Evolutionary conservation across 2,888 invertebrate genomes (phyloP).

Genomic region (Drosophila subsilvestris): DNA sequence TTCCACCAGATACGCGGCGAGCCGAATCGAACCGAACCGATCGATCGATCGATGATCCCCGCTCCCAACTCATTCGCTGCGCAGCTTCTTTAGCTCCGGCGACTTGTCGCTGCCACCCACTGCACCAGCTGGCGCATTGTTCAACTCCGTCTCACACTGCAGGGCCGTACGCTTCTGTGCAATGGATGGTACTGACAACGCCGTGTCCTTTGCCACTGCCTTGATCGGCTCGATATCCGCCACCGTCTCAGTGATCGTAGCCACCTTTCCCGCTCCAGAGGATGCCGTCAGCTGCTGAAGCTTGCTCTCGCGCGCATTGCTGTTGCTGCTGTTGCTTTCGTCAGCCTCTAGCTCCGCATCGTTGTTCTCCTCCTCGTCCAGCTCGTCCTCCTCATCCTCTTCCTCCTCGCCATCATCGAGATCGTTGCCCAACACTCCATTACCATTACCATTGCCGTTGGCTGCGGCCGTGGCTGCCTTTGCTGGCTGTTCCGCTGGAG

Average conservation of each 20-base stretch:
- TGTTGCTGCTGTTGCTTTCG: constrained; percentile 74
- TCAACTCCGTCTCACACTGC: constrained; percentile 64
- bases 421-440: constrained; percentile 45
- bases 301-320: constrained; percentile 61
- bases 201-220: constrained; percentile 17
- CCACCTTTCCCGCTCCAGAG: constrained; percentile 43
- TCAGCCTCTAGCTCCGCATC: constrained; percentile 74
- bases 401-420: constrained; percentile 51
- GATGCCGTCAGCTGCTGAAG: constrained; percentile 59
- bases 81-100: constrained; percentile 83
- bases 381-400: constrained; percentile 52
- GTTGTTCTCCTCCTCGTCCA: constrained; percentile 64
- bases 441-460: constrained; percentile 78
- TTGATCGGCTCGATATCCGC: constrained; percentile 26
- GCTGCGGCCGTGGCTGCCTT: constrained; percentile 34
- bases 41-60: constrained; percentile 2
- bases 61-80: constrained; percentile 79
- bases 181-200: constrained; percentile 52
- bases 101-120: constrained; percentile 48
- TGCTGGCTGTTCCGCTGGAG: constrained; percentile 71
- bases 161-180: constrained; percentile 74
- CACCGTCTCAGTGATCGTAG: constrained; percentile 22
- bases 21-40: constrained; percentile 16
- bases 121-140: constrained; percentile 20
- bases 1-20: constrained; percentile 70